Evolutionary conservation across 2,888 invertebrate species (phyloP), one percentile per base, ranked within the genome.

Genomic region (Melanotus villosus): DNA sequence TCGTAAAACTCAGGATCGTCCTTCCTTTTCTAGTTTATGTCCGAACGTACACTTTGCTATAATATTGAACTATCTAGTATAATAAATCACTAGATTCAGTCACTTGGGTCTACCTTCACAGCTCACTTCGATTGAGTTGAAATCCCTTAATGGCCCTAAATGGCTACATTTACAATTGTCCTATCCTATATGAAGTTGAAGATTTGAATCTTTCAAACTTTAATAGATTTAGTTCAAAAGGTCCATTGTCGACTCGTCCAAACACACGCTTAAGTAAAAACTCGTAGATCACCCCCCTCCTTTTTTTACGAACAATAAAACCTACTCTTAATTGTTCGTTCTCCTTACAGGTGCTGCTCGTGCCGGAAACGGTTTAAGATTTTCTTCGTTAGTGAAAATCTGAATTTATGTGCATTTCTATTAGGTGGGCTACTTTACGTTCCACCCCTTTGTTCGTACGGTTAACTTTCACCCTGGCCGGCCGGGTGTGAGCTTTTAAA

Each of bases 111-210:
- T 78, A 77, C 77, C 76, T 77, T 75, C 77, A 73, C 77, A 75
- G 79, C 78, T 80, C 80, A 79, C 79, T 81, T 80, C 82, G 82
- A 83, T 83, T 82, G 83, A 82, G 82, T 81, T 77, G 80, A 81
- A 83, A 78, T 84, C 83, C 84, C 84, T 81, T 84, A 83, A 84
- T 83, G 80, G 84, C 82, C 81, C 82, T 84, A 82, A 83, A 84
- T 81, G 79, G 81, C 75, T 80, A 76, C 81, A 81, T 82, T 82
- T 81, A 80, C 81, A 81, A 81, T 82, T 81, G 81, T 81, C 79
- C 80, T 77, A 72, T 66, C 65, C 71, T 70, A 72, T 73, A 73
- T 72, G 70, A 74, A 75, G 60, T 72, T 71, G 58, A 72, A 72
- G 74, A 77, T 76, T 76, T 76, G 68, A 74, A 75, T 75, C 74